Evolutionary conservation across 2,113 vertebrate genomes (phyloP), one percentile per base, ranked within the genome.

Genomic region (Ursus arctos): DNA sequence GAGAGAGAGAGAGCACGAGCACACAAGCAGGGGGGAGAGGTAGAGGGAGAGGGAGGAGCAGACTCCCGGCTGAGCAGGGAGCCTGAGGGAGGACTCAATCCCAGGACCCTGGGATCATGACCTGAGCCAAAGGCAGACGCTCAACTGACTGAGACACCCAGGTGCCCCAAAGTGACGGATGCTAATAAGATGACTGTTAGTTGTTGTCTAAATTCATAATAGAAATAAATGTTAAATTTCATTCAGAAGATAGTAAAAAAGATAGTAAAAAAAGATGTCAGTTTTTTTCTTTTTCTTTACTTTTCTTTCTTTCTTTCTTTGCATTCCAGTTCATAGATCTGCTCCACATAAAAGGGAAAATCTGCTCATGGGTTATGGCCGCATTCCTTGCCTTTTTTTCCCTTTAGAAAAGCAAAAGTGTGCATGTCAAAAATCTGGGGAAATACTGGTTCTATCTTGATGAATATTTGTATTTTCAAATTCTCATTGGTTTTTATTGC

Each of bases 211-310:
- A 90, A 47, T 83, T 91, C 10, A 21, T 92, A 76, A 59, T 55
- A 51, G n/a, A 86, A 69, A 61, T 61, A 90, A 74, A 90, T 51
- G 31, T 40, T 92, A 77, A 88, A 61, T 94, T 88, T 77, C 24
- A 69, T 82, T 88, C 9, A 88, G n/a, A 92, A 96, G 40, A 49
- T 22, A 88, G 8, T 28, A 14, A 65, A 94, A 97, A 97, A 47
- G 40, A 40, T 40, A 40, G 40, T 43, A 43, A 53, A 36, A 14
- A 96, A 96, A 57, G 14, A 76, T 28, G 18, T 26, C 79, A 2
- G 11, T 24, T 72, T 59, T 24, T 53, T 83, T 72, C 24, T 84
- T 33, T 55, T 31, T 28, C 61, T 63, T 28, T 28, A 9, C 11
- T 13, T 28, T 13, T 63, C 61, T 59, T 59, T 21, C 57, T 59